Evolutionary conservation across 2,113 vertebrate genomes (phyloP).

Genomic region (Myotis davidii): DNA sequence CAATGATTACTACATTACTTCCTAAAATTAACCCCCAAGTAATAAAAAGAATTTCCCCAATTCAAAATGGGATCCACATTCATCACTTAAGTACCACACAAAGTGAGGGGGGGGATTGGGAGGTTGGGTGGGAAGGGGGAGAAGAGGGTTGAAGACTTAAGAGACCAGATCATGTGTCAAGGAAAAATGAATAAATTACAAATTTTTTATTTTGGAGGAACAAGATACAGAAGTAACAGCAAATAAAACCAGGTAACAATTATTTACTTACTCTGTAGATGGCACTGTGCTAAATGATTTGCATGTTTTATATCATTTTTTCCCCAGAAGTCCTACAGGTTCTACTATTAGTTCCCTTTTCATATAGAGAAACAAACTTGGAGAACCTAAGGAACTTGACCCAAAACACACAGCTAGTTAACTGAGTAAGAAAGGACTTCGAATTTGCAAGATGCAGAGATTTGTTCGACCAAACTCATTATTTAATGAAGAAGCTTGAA

Average conservation of each 20-base stretch:
- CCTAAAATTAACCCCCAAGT: conserved; percentile 27
- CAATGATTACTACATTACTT: conserved; percentile 24
- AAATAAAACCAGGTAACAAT: conserved; percentile 31
- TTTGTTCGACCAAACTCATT: background rate
- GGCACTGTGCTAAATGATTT: background rate
- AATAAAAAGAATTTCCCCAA: conserved; percentile 41
- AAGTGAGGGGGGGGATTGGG: background rate
- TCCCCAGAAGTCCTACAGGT: background rate
- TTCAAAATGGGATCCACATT: conserved; percentile 2
- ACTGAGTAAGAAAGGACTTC: background rate
- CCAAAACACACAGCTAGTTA: background rate
- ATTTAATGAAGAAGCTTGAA: background rate
- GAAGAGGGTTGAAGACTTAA: background rate
- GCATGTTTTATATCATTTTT: background rate
- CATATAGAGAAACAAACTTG: background rate
- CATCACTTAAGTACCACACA: background rate
- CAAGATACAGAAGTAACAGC: background rate
- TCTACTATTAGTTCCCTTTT: background rate
- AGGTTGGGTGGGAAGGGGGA: background rate
- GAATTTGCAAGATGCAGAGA: conserved; percentile 4
- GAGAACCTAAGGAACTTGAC: conserved; percentile 23
- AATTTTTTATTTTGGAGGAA: conserved; percentile 54
- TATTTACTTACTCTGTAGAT: background rate
- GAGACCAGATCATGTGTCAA: background rate
- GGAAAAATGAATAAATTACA: conserved; percentile 28